Evolutionary conservation across 2,888 invertebrate species (phyloP).

Genomic region (Eurytoma californica): DNA sequence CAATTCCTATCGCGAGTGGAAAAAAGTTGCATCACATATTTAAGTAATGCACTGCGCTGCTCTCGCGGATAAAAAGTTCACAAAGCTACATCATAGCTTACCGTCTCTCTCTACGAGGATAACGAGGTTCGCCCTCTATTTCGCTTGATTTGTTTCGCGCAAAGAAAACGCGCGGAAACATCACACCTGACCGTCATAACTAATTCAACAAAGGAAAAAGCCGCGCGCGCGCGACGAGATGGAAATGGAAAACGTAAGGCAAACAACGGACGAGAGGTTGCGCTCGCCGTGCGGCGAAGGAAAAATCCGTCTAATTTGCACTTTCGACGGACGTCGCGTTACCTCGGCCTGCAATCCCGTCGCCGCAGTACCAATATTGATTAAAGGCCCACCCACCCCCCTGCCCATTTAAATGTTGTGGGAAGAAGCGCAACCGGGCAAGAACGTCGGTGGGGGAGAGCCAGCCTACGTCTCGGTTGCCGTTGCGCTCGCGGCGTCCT

Average conservation of each 20-base stretch:
- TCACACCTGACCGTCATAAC: too few species aligned
- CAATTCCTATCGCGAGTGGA: too few species aligned
- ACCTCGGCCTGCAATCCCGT: not conserved
- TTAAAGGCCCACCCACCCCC: conserved; percentile 19
- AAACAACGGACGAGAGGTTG: not conserved
- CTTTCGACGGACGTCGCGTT: not conserved
- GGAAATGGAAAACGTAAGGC: not conserved
- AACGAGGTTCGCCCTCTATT: too few species aligned
- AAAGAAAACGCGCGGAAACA: too few species aligned
- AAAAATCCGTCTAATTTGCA: conserved; percentile 22
- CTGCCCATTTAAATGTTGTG: conserved; percentile 39
- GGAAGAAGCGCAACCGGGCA: conserved; percentile 13
- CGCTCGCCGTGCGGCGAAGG: not conserved
- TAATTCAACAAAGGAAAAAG: not conserved
- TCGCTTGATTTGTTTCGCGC: too few species aligned
- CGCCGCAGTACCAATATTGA: conserved; percentile 36
- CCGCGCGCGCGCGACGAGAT: too few species aligned
- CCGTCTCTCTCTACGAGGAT: too few species aligned
- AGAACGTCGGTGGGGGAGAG: too few species aligned
- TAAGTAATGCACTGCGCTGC: too few species aligned
- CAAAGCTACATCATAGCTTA: too few species aligned
- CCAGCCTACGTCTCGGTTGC: not conserved
- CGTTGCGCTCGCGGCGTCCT: conserved; percentile 3
- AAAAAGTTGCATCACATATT: too few species aligned
- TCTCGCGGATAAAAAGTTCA: too few species aligned